These are phyloP conservation scores for Dimorphilus gyrociliatus DNA, from an alignment of 2,888 invertebrate genomes.

Conservation along the genomic window DNA sequence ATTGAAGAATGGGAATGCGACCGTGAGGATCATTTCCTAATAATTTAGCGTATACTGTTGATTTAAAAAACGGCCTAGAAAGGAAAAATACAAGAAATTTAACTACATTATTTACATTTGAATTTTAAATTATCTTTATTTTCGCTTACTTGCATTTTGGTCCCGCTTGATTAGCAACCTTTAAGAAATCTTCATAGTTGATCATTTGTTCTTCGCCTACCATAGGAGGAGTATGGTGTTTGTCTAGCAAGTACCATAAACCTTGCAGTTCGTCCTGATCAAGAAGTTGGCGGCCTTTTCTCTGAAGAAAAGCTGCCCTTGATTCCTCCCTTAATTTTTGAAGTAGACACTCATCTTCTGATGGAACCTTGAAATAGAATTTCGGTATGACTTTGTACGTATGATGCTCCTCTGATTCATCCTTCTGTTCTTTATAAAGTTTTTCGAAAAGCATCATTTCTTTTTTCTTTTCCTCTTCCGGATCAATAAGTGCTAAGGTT, in stretches of 20 bases:
- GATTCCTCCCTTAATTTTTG: conserved; percentile 74
- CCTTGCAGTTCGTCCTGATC: conserved; percentile 64
- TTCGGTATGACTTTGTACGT: conserved; percentile 23
- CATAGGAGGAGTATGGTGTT: conserved; percentile 56
- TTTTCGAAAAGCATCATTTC: conserved; percentile 24
- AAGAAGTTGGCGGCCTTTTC: conserved; percentile 62
- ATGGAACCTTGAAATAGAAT: conserved; percentile 44
- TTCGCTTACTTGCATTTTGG: conserved; percentile 50
- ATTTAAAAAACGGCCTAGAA: conserved; percentile 59
- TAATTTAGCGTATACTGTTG: conserved; percentile 69
- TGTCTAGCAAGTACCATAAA: conserved; percentile 66
- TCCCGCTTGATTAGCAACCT: conserved; percentile 57
- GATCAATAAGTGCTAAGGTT: no score
- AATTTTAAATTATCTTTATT: conserved; percentile 1
- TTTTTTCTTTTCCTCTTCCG: conserved; percentile 18
- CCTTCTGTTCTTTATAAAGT: conserved; percentile 25
- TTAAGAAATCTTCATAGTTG: conserved; percentile 65
- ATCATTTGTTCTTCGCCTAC: conserved; percentile 64
- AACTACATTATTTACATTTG: no score
- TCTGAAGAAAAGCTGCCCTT: conserved; percentile 66
- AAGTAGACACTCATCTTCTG: conserved; percentile 55
- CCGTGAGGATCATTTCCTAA: conserved; percentile 71
- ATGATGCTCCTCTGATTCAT: conserved; percentile 8
- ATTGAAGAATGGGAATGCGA: conserved; percentile 65
- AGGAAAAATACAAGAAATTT: no score